A percentile compares a stretch with the other conserved stretches of the same genome.
Conservation (phyloP, 37 sponge, comb jelly and placozoan genomes). For the Oopsacas minuta region DNA sequence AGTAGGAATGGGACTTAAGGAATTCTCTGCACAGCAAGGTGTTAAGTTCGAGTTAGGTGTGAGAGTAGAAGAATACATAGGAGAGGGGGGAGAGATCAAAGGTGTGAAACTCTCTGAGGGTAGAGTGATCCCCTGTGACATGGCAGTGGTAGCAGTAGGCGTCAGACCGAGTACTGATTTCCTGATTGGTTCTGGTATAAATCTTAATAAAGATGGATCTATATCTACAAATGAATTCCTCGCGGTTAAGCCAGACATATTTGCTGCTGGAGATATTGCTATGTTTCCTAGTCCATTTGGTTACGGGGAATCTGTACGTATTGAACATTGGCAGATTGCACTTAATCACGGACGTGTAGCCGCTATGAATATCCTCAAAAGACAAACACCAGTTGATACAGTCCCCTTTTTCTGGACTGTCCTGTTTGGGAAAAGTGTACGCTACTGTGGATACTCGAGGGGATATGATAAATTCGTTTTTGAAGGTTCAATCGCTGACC, state of each 20-base stretch:
- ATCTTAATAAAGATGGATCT: conserved; percentile 50
- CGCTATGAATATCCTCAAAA: conserved; percentile 67
- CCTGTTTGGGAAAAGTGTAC: conserved; percentile 70
- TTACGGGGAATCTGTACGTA: conserved; percentile 38
- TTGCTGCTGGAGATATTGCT: conserved; percentile 80
- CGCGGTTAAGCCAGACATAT: conserved; percentile 28
- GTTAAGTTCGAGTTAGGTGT: conserved; percentile 46
- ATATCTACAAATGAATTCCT: conserved; percentile 58
- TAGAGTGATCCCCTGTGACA: background rate
- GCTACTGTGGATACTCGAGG: conserved; percentile 56
- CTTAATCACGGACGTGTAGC: conserved; percentile 75
- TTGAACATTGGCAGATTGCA: conserved; percentile 93
- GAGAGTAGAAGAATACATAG: conserved; percentile 54
- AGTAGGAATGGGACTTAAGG: background rate
- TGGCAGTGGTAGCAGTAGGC: conserved; percentile 26
- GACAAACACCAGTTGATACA: conserved; percentile 40
- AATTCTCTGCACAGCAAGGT: conserved; percentile 75
- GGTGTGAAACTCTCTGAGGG: background rate
- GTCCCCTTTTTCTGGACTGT: conserved; percentile 93
- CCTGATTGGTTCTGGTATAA: conserved; percentile 52
- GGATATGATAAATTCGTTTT: conserved; percentile 54
- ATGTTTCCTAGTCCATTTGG: conserved; percentile 60
- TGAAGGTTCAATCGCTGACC: conserved; percentile 58
- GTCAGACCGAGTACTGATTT: conserved; percentile 68
- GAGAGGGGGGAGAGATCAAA: conserved; percentile 52